Percentiles rank a stretch among this genome's conserved stretches.
phyloP scores from a whole-genome alignment of 2,888 invertebrate genomes.

The Erynnis tages region DNA sequence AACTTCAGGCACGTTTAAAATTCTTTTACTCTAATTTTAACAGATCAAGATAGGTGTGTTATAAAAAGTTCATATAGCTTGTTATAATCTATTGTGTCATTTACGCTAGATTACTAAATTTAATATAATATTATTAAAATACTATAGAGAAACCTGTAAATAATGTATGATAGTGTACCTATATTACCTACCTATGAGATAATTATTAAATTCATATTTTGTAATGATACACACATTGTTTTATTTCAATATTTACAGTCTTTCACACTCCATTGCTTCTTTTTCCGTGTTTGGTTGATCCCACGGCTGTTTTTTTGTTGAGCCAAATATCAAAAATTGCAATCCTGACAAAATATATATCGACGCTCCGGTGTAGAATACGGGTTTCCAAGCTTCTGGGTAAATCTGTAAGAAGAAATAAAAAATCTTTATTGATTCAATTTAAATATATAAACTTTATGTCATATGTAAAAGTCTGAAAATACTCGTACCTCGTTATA shows the following conservation, averaged over 20 bases:
- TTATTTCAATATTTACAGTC: constrained; percentile 19
- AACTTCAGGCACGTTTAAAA: constrained; percentile 34
- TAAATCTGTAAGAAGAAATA: constrained; percentile 73
- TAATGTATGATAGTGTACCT: constrained; percentile 71
- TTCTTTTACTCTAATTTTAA: constrained; percentile 30
- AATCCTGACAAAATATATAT: constrained; percentile 82
- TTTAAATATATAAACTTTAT: neutral
- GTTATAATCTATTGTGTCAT: constrained; percentile 24
- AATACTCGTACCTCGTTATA: constrained; percentile 50
- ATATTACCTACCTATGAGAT: constrained; percentile 54
- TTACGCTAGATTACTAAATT: constrained; percentile 22
- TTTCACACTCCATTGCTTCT: neutral
- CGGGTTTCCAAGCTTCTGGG: constrained; percentile 82
- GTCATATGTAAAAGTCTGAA: no score
- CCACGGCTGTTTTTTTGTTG: constrained; percentile 76
- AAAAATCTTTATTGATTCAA: neutral
- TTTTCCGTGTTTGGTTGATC: constrained; percentile 13
- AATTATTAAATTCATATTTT: constrained; percentile 59
- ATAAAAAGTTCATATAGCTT: constrained; percentile 27
- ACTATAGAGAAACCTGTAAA: constrained; percentile 53
- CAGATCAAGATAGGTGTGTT: constrained; percentile 30
- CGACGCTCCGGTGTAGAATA: constrained; percentile 83
- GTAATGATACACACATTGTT: constrained; percentile 40
- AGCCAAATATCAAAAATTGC: constrained; percentile 83
- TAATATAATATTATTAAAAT: constrained; percentile 39